Base-by-base conservation (phyloP, 37 sponge, comb jelly and placozoan species). In the Agelas oroides region DNA sequence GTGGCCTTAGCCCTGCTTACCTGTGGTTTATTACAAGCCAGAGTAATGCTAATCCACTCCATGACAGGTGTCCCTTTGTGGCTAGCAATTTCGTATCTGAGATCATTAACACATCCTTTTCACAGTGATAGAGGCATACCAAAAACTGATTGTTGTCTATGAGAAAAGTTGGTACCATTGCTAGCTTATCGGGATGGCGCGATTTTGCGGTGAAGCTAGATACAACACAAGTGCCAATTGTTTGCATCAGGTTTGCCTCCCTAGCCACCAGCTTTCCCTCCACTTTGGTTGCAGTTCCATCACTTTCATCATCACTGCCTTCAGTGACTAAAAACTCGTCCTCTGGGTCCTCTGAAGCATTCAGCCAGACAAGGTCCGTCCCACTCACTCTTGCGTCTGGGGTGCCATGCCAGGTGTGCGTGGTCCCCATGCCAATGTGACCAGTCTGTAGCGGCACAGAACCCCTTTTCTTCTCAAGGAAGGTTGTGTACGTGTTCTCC, bases 301-400 rank as follows among this genome's bases (percentile, higher is more conserved):
- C 68, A 67, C 68, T 67, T 67, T 67, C 68, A 24, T 67, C 68
- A 32, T 67, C 68, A 67, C 68, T 67, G 33, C 32, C 68, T 31
- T 67, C 68, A 67, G 33, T 31, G 28, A 67, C 68, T 61, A 61
- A 61, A 31, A 24, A 18, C 33, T 67, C 68, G 68, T 67, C 68
- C 28, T 32, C 33, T 31, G 28, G n/a, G n/a, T 64, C 25, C 65
- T 64, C 65, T 64, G 65, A 64, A 19, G 65, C 65, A 23, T 19
- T 64, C 65, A 13, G 65, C 65, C 65, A 64, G 65, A 64, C 65
- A 64, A 67, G 5, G 68, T 12, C 68, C 34, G 68, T 67, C 33
- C 68, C 68, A 31, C 68, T 67, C 68, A 67, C 68, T 67, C 68
- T 67, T 31, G 68, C 68, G 32, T 67, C 68, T 67, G 68, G 68